These are phyloP conservation scores for Diorhabda sublineata DNA, from an alignment of 1,140 invertebrate genomes.

Conservation along the genomic window DNA sequence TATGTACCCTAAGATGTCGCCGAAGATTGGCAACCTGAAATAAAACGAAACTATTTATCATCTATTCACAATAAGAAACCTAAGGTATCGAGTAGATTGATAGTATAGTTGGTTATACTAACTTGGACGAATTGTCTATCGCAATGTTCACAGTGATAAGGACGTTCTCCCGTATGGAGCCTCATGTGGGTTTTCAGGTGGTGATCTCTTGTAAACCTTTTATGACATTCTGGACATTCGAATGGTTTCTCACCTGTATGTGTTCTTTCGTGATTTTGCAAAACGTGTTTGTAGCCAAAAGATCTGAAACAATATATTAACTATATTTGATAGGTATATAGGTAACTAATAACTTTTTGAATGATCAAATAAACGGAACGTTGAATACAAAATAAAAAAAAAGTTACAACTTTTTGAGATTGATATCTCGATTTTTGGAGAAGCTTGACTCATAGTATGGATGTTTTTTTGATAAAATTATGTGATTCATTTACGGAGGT, in stretches of 20 bases:
- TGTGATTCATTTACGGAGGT: no score
- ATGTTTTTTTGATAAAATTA: no score
- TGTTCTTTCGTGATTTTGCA: conserved; percentile 94
- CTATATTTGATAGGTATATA: no score
- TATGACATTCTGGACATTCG: conserved; percentile 90
- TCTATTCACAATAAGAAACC: no score
- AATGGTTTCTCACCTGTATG: conserved; percentile 97
- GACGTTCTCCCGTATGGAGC: conserved; percentile 89
- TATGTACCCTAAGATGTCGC: conserved; percentile 90
- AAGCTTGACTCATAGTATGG: no score
- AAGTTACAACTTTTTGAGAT: no score
- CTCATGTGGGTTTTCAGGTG: conserved; percentile 91
- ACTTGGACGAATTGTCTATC: conserved; percentile 85
- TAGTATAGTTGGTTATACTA: neutral
- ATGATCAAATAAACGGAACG: no score
- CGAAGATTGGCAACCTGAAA: conserved; percentile 78
- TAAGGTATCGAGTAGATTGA: no score
- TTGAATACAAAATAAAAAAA: no score
- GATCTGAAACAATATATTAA: conserved; percentile 44
- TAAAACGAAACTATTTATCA: neutral
- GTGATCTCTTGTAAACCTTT: conserved; percentile 93
- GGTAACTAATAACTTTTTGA: no score
- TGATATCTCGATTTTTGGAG: no score
- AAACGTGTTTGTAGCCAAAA: conserved; percentile 91
- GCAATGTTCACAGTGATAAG: conserved; percentile 87